Evolutionary conservation across 2,113 vertebrate species (phyloP), one percentile per base, ranked within the genome.

Genomic region (Macheiramphus alcinus): DNA sequence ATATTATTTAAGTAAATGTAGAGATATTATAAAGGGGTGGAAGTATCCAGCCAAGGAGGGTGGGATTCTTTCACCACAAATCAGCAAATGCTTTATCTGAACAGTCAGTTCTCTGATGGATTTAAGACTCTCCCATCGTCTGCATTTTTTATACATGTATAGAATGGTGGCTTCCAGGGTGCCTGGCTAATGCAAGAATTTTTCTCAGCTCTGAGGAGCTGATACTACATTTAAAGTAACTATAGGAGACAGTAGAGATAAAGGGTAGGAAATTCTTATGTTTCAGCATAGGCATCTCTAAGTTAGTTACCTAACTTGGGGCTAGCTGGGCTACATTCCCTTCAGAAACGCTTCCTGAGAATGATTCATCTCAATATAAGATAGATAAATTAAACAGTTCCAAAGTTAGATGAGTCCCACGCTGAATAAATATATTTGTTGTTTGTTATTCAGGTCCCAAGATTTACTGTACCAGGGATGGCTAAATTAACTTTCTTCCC

Each of bases 401-500:
- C 53, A 65, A 90, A 95, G 50, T 95, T 95, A 95, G 66, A 55
- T 31, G 26, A 62, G 53, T 88, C 84, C 84, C 87, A 95, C 0
- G 5, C 47, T 81, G 68, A 81, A 84, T 62, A 83, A 78, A 71
- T 85, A 13, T 47, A 81, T 88, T 71, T 74, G 23, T 76, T 88
- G 3, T 63, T 83, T 86, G 20, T 81, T 93, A 61, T 88, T 85
- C 58, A 58, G 34, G 61, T 86, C 34, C 63, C 63, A 73, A 73
- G 63, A 86, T 92, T 92, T 95, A 79, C 31, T 72, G 86, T 86
- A 89, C 34, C 14, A 38, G 55, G 29, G 59, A 94, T 45, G 31
- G 88, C 76, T 84, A 95, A 92, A 97, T 96, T 93, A 93, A 72
- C 75, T 92, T 76, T 52, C 48, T 91, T 94, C 71, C 62, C 14